A percentile compares a stretch with the other conserved stretches of the same genome.
Conservation (phyloP, 2,888 invertebrate species). For the Ennomos erosarius region DNA sequence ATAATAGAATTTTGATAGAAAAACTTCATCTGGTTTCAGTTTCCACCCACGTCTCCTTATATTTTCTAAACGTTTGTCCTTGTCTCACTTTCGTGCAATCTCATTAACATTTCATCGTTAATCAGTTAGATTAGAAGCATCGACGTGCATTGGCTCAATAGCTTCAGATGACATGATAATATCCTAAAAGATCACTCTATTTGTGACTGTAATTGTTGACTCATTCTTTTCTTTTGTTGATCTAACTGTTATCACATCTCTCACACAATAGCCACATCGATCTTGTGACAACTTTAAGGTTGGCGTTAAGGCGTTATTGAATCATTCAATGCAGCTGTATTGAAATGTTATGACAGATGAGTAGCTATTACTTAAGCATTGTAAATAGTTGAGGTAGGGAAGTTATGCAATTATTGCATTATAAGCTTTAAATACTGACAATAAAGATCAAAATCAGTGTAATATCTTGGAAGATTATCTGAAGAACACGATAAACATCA, state of each 20-base stretch:
- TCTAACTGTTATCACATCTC: conserved; percentile 5
- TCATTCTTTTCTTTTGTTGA: conserved; percentile 10
- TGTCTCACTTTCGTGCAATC: neutral
- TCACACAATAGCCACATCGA: conserved; percentile 4
- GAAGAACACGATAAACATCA: too few relatives aligned
- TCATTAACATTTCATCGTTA: conserved; percentile 10
- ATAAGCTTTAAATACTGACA: too few relatives aligned
- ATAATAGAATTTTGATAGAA: neutral
- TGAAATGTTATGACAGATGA: conserved; percentile 18
- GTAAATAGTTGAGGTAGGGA: too few relatives aligned
- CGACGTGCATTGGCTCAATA: conserved; percentile 9
- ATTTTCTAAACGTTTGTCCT: conserved; percentile 4
- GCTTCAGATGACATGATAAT: conserved; percentile 4
- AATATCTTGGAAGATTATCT: too few relatives aligned
- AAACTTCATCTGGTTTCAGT: neutral
- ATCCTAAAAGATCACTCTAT: conserved; percentile 9
- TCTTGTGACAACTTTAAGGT: conserved; percentile 12
- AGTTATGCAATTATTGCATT: too few relatives aligned
- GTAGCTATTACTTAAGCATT: neutral
- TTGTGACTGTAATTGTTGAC: conserved; percentile 8
- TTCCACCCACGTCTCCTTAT: conserved; percentile 3
- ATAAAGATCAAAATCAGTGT: too few relatives aligned
- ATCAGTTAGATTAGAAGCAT: neutral
- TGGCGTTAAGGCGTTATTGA: conserved; percentile 8
- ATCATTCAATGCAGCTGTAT: conserved; percentile 4